Conservation (phyloP, 2,113 vertebrate species). For the Butastur rufipennis region DNA sequence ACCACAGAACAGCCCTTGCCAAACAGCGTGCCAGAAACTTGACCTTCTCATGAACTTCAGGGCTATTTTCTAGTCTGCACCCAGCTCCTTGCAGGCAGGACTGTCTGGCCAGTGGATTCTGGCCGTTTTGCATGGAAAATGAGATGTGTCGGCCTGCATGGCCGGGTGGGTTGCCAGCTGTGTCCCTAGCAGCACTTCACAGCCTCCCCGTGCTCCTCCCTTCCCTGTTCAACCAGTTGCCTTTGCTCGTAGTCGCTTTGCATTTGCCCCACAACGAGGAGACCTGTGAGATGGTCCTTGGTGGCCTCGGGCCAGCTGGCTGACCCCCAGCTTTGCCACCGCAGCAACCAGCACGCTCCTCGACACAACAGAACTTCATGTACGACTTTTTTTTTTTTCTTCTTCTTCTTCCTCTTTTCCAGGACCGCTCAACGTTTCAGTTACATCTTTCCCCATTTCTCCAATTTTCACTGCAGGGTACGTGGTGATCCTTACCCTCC, state of each 20-base stretch:
- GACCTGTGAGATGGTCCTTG: neutral
- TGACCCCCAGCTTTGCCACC: neutral
- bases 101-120: slow-evolving; percentile 19
- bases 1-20: neutral
- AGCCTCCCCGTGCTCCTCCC: neutral
- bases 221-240: rapidly evolving
- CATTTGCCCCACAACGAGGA: neutral
- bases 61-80: neutral
- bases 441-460: neutral
- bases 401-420: neutral
- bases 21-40: neutral
- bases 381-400: neutral
- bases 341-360: neutral
- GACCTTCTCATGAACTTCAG: neutral
- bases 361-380: rapidly evolving
- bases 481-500: neutral
- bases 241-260: neutral
- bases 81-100: slow-evolving; percentile 17
- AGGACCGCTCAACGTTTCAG: neutral
- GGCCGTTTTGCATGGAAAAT: slow-evolving; percentile 29
- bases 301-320: neutral
- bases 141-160: neutral
- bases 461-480: rapidly evolving
- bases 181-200: neutral
- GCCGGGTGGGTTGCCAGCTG: neutral